A percentile compares a stretch with the other conserved stretches of the same genome.
phyloP scores from a whole-genome alignment of 2,113 vertebrate genomes.

The Struthio camelus region DNA sequence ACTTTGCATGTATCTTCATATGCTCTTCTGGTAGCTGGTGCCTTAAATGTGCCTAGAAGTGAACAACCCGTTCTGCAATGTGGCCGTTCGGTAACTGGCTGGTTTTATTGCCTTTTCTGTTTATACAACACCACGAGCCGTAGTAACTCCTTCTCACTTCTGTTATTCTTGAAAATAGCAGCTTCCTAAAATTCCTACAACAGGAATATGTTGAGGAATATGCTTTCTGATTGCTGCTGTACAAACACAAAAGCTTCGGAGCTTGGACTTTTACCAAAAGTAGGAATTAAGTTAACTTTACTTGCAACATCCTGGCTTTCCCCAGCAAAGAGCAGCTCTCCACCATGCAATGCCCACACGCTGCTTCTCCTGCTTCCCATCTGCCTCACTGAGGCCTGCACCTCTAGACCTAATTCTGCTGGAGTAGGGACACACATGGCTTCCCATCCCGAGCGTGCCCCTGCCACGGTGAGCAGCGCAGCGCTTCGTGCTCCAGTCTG shows the following conservation, averaged over 20 bases:
- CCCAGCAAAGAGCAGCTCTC: neutral
- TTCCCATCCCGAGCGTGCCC: too few relatives aligned
- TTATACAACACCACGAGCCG: fast-evolving
- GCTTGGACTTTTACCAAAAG: neutral
- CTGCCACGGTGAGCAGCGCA: too few relatives aligned
- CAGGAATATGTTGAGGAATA: neutral
- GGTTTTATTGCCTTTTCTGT: fast-evolving
- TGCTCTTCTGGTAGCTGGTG: neutral
- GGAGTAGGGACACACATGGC: too few relatives aligned
- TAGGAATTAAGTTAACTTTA: neutral
- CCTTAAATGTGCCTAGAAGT: neutral
- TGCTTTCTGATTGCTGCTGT: neutral
- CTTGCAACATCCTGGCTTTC: neutral
- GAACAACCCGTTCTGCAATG: neutral
- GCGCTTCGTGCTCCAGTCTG: too few relatives aligned
- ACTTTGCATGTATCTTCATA: fast-evolving
- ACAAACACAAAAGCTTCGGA: neutral
- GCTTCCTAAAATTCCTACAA: neutral
- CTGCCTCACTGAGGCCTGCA: neutral
- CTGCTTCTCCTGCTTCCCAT: neutral
- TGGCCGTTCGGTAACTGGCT: fast-evolving
- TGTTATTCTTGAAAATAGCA: neutral
- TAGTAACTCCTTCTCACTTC: neutral
- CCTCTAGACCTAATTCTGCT: neutral
- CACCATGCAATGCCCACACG: neutral